Evolutionary conservation across 2,113 vertebrate species (phyloP), one percentile per base, ranked within the genome.

Genomic region (Lagopus leucura): DNA sequence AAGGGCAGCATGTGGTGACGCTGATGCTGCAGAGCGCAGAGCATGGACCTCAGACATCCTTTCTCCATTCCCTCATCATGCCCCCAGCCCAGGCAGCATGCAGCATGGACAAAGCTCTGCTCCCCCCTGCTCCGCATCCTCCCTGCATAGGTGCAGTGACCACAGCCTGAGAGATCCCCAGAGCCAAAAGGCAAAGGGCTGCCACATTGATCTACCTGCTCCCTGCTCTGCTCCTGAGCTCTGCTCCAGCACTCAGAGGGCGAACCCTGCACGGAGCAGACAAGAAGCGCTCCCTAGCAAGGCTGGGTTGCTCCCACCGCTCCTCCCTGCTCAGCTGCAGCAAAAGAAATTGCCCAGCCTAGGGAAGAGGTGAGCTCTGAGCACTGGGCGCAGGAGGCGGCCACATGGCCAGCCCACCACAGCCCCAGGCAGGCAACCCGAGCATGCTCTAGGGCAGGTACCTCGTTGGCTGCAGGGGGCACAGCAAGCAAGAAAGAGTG

Each of bases 381-480:
- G 73, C 73, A 66, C 30, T 21, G 5, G 69, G 50, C 45, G 34
- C 61, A 8, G 0, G 2, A 48, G 79, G 60, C 10, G 7, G 54
- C 66, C 1, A 11, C 12, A 42, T 9, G 19, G 64, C 42, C 64
- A 45, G 42, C 65, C 63, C 42, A 15, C 16, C 14, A 8, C 65
- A 22, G 80, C 81, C 81, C 48, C 0, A 10, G 54, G 70, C n/a
- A 79, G 89, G 77, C 88, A 34, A 73, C 87, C 71, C 70, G 4
- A 95, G 93, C 88, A 83, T 80, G 81, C 85, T 94, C 77, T 36
- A 88, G 91, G 92, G 92, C 85, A 32, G 97, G 97, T 98, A 98
- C 98, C 98, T 98, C 98, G 1, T 97, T 36, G 27, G 97, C 95
- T 92, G 97, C 74, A 79, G 97, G 96, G 91, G 97, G 95, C 95